These are phyloP conservation scores for Philaethria dido DNA, from an alignment of 2,888 invertebrate species.

Conservation along the genomic window DNA sequence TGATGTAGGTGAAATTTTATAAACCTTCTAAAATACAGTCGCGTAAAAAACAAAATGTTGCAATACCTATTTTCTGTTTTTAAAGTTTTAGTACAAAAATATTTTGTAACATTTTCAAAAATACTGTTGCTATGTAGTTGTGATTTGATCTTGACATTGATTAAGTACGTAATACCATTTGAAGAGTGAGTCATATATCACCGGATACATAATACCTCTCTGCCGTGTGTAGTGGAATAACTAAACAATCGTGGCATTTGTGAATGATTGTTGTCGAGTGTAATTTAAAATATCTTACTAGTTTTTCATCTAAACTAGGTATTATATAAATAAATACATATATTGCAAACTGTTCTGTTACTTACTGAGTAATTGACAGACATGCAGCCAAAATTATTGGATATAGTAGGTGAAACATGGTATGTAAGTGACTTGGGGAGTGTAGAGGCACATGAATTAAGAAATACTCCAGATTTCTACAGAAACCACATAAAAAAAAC, in stretches of 20 bases:
- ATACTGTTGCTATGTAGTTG: background rate
- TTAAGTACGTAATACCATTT: slow-evolving; percentile 47
- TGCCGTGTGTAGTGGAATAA: slow-evolving; percentile 41
- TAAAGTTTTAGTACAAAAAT: background rate
- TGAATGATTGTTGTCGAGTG: slow-evolving; percentile 18
- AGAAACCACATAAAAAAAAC: too few relatives aligned
- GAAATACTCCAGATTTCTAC: too few relatives aligned
- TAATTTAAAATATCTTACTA: slow-evolving; percentile 6
- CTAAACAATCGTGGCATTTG: slow-evolving; percentile 36
- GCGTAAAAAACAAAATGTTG: background rate
- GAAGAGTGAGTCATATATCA: slow-evolving; percentile 56
- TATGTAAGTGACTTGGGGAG: too few relatives aligned
- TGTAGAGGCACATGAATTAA: too few relatives aligned
- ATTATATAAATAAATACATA: background rate
- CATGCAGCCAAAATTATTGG: too few relatives aligned
- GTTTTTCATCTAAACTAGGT: background rate
- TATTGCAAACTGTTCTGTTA: too few relatives aligned
- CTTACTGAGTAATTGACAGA: too few relatives aligned
- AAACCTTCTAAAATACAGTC: background rate
- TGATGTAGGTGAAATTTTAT: background rate
- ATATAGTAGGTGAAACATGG: too few relatives aligned
- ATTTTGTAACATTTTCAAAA: background rate
- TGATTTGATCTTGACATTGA: slow-evolving; percentile 66
- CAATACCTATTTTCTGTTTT: background rate
- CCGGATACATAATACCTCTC: slow-evolving; percentile 53